Evolutionary conservation across 2,888 invertebrate species (phyloP), one percentile per base, ranked within the genome.

Genomic region (Cheilosia vernalis): DNA sequence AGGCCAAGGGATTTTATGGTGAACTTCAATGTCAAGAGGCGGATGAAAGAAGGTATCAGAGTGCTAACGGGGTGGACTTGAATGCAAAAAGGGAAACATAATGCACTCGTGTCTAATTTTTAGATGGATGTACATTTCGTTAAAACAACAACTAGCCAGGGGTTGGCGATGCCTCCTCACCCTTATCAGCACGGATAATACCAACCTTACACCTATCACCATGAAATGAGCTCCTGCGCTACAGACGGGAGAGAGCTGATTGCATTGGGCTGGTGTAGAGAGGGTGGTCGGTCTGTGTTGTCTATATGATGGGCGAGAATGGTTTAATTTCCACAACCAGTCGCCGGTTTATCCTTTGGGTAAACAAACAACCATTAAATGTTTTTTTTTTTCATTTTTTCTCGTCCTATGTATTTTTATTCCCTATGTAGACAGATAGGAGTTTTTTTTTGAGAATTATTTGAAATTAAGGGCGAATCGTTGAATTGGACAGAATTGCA

Each of bases 311-410:
- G 24, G 58, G n/a, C 24, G 69, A 51, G 42, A 76, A 85, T 64
- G 81, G 66, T 85, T 85, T 85, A 85, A 85, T 85, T 85, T 81
- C 81, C 4, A 77, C 76, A 77, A 77, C 85, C 85, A 76, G 85
- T 76, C 76, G 56, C 76, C 61, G 76, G 81, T 66, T 85, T 85
- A 85, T 85, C 85, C 85, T 81, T 77, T 66, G 76, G 61, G 85
- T 81, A 85, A 81, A 85, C 85, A 85, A 85, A 85, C 85, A 85
- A 72, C 81, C 85, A 85, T 81, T 85, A 76, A 76, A 85, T 72
- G 72, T 61, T 55, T 44, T 76, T 60, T 42, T 63, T 47, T 56
- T 69, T 40, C 7, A 37, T 42, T 64, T 27, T 53, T 51, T n/a
- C 44, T 42, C 6, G 42, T 72, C 33, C 42, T 37, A 37, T 83